Percentiles rank a stretch among this genome's conserved stretches.
Conservation (phyloP, 92 coral and sea anemone species). For the Parazoanthus atlanticus region DNA sequence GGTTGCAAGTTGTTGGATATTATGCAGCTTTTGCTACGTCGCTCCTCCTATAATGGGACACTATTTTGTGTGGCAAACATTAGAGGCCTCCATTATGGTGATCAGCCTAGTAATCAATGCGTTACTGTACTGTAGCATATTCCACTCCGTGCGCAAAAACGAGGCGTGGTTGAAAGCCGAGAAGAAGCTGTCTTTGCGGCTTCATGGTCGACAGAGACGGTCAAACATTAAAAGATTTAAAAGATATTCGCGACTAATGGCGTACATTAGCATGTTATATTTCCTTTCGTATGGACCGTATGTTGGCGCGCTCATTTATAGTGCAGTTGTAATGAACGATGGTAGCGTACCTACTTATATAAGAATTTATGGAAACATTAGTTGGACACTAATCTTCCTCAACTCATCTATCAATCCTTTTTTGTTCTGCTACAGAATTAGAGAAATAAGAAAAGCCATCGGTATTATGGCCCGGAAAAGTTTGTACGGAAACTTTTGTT, state of each 20-base stretch:
- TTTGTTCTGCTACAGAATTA: constrained; percentile 28
- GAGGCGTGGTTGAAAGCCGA: constrained; percentile 22
- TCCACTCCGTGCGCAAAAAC: constrained; percentile 15
- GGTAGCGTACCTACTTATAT: neutral
- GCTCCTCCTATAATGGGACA: constrained; percentile 16
- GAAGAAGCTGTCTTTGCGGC: constrained; percentile 19
- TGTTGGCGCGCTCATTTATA: neutral
- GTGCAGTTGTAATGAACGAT: neutral
- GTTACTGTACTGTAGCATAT: neutral
- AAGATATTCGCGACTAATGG: constrained; percentile 10
- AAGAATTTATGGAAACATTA: constrained; percentile 12
- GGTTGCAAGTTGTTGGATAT: neutral
- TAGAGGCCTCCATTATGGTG: neutral
- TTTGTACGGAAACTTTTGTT: neutral
- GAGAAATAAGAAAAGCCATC: constrained; percentile 28
- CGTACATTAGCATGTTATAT: constrained; percentile 20
- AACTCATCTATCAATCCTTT: constrained; percentile 25
- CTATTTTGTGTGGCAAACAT: constrained; percentile 4
- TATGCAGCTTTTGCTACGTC: constrained; percentile 1
- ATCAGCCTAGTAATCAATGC: neutral
- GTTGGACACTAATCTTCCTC: constrained; percentile 12
- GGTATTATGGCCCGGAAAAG: constrained; percentile 7
- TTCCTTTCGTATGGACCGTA: constrained; percentile 17
- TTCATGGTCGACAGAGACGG: constrained; percentile 20
- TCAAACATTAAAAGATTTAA: neutral